Percentiles rank a stretch among this genome's conserved stretches.
Evolutionary conservation across 2,797 vertebrate genomes (phyloP).

Genomic region (Oreonectes daqikongensis): DNA sequence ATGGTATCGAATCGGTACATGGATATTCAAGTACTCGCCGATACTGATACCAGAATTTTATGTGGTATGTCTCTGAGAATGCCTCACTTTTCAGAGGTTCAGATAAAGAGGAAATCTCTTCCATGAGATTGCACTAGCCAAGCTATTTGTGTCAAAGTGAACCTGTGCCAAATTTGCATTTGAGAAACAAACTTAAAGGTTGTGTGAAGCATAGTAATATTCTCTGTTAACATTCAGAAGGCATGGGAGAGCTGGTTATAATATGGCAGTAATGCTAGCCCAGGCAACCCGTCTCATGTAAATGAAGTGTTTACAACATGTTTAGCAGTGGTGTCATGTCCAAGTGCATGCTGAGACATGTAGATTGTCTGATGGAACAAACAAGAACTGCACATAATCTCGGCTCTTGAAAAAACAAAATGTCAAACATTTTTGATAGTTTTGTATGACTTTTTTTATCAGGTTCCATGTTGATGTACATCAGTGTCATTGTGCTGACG

Average conservation of each 20-base stretch:
- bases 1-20: no score
- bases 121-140: constrained; percentile 61
- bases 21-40: no score
- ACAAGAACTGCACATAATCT: constrained; percentile 42
- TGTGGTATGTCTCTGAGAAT: no score
- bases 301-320: constrained; percentile 49
- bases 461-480: neutral
- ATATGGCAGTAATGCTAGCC: constrained; percentile 42
- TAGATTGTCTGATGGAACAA: constrained; percentile 46
- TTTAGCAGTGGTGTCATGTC: constrained; percentile 50
- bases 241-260: constrained; percentile 66
- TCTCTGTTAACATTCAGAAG: constrained; percentile 71
- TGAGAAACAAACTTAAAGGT: constrained; percentile 68
- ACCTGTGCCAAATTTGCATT: constrained; percentile 66
- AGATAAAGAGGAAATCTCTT: constrained; percentile 52
- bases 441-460: neutral
- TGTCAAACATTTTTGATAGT: neutral
- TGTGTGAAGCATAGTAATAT: constrained; percentile 69
- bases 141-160: constrained; percentile 68
- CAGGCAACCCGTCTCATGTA: constrained; percentile 54
- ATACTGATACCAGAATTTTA: no score
- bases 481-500: neutral
- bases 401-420: constrained; percentile 12
- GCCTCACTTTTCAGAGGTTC: constrained; percentile 1
- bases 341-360: constrained; percentile 42